These are phyloP conservation scores for Acrobasis consociella DNA, from an alignment of 2,888 invertebrate genomes.

Conservation along the genomic window DNA sequence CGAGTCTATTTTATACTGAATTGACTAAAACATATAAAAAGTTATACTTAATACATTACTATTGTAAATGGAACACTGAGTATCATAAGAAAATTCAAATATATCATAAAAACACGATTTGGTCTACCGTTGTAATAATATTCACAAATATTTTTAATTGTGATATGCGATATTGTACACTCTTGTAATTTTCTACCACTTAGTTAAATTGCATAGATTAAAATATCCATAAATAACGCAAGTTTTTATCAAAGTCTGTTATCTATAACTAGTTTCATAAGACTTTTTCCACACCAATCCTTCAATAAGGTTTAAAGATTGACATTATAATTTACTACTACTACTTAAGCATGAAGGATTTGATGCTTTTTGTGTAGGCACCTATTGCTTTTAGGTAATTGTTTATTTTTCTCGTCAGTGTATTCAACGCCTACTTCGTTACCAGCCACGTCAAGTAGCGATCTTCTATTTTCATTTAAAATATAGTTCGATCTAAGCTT, in stretches of 20 bases:
- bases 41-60: slow-evolving; percentile 31
- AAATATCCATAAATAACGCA: slow-evolving; percentile 8
- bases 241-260: neutral
- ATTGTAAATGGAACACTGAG: slow-evolving; percentile 43
- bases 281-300: no score
- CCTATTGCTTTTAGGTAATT: no score
- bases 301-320: no score
- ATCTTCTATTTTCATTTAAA: no score
- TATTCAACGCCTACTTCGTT: no score
- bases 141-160: slow-evolving; percentile 40
- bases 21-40: slow-evolving; percentile 36
- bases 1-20: slow-evolving; percentile 32
- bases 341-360: no score
- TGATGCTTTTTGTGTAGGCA: no score
- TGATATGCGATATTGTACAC: slow-evolving; percentile 46
- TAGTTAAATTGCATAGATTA: slow-evolving; percentile 27
- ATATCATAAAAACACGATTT: slow-evolving; percentile 27
- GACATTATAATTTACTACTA: no score
- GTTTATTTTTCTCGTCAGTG: no score
- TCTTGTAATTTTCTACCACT: slow-evolving; percentile 26
- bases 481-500: no score
- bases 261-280: neutral
- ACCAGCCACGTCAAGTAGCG: neutral
- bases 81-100: slow-evolving; percentile 47
- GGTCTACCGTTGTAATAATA: slow-evolving; percentile 1